phyloP scores from a whole-genome alignment of 2,113 vertebrate genomes.

The Trogon surrucura region DNA sequence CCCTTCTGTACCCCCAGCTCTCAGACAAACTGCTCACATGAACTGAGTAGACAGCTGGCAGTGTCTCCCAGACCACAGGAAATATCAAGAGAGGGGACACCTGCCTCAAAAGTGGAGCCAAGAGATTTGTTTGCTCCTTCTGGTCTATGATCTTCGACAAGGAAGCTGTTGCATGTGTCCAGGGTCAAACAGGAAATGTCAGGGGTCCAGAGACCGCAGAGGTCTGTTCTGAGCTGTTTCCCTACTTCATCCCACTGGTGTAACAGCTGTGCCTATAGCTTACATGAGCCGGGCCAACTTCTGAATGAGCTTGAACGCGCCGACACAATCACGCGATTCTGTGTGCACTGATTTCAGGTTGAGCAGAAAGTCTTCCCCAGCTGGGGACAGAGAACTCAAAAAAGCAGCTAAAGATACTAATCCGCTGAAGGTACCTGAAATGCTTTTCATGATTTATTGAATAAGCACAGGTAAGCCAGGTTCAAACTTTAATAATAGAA shows the following conservation, averaged over 20 bases:
- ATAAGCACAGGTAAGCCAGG: neutral
- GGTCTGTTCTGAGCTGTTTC: constrained; percentile 17
- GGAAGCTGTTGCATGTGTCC: constrained; percentile 54
- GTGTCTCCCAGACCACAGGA: constrained; percentile 50
- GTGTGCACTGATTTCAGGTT: neutral
- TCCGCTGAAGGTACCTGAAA: neutral
- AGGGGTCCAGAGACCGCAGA: constrained; percentile 16
- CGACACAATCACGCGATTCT: neutral
- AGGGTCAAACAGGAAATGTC: constrained; percentile 66
- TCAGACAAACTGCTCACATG: neutral
- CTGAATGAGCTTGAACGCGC: neutral
- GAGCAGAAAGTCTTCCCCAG: neutral
- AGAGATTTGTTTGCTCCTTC: constrained; percentile 65
- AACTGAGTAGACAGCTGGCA: constrained; percentile 44
- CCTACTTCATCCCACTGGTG: neutral
- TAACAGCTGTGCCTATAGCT: constrained; percentile 38
- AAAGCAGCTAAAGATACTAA: neutral
- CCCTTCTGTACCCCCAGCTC: neutral
- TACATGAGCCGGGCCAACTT: neutral
- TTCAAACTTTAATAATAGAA: neutral
- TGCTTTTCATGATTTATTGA: neutral
- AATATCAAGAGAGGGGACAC: constrained; percentile 60
- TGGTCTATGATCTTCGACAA: constrained; percentile 48
- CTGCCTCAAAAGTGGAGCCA: constrained; percentile 65
- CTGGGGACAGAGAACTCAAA: neutral